phyloP scores from a whole-genome alignment of 2,888 invertebrate species.

The Eupithecia insigniata region DNA sequence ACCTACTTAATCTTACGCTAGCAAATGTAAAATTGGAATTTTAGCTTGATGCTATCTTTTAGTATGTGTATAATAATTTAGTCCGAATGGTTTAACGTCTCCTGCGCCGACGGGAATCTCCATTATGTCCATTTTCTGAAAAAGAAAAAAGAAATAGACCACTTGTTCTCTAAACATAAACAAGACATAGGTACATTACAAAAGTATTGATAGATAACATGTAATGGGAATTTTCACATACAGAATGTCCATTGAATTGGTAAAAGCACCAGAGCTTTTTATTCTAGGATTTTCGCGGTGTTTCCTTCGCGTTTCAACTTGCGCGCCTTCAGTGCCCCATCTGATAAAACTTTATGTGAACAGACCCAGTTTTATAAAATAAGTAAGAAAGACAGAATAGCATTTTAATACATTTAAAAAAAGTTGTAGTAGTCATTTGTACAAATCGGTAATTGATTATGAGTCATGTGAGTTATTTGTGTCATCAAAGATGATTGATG shows the following conservation, averaged over 20 bases:
- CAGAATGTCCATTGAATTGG: background rate
- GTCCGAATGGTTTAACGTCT: conserved; percentile 66
- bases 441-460: background rate
- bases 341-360: conserved; percentile 1
- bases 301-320: background rate
- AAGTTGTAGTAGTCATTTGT: background rate
- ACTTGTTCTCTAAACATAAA: background rate
- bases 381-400: background rate
- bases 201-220: background rate
- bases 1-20: conserved; percentile 15
- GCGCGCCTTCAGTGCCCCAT: background rate
- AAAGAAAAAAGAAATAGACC: conserved; percentile 52
- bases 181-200: background rate
- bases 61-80: conserved; percentile 17
- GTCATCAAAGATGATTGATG: conserved; percentile 33
- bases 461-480: conserved; percentile 14
- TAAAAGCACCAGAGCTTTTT: background rate
- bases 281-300: background rate
- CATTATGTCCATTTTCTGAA: conserved; percentile 80
- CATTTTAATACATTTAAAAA: background rate
- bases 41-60: conserved; percentile 19
- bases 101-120: conserved; percentile 78
- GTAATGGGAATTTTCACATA: conserved; percentile 11
- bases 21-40: conserved; percentile 36
- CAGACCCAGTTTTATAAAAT: conserved; percentile 4